Base-by-base conservation (phyloP, 1,140 invertebrate species). In the Mizuhopecten yessoensis region DNA sequence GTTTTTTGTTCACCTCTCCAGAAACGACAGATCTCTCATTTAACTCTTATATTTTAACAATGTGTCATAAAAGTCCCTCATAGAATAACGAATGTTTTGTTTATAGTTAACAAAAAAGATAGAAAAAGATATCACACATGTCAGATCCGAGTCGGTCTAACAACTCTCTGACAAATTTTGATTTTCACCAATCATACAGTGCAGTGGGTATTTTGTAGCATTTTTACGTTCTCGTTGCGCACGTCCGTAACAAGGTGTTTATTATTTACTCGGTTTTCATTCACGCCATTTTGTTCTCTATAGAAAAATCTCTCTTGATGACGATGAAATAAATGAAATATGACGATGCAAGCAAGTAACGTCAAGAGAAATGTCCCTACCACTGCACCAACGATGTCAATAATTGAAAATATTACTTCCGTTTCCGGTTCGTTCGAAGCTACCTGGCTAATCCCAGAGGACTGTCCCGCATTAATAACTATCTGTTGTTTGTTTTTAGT, bases 301-400 rank as follows among this genome's bases (percentile, higher is more conserved):
- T 90, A 90, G 11, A 75, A n/a, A 36, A 89, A 86, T 34, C 90
- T 90, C 89, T 91, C 89, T 86, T 94, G 92, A 87, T 93, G 91
- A 87, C 93, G 93, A 90, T 95, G 95, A 88, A 95, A 94, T 33
- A 96, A 87, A 88, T 96, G 95, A 87, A 96, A 95, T 20, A 95
- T 91, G 34, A 95, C 86, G 33, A 96, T 89, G 92, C 95, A 96
- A 33, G 95, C 88, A 11, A 96, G 88, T n/a, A 96, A 90, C 10
- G 96, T 96, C 39, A 95, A 93, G 5, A 96, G 91, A 93, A 96
- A 96, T 34, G 96, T 96, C 1, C 95, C 96, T 5, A 96, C 93
- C 13, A 96, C 95, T 9, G 96, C 96, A 9, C 95, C 95, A 7
- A 96, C 93, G 75, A 96, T 94, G 87, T 96, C 95, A 33, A 95